These are phyloP conservation scores for Lampris megalopsis DNA, from an alignment of 2,113 vertebrate genomes.

Conservation along the genomic window DNA sequence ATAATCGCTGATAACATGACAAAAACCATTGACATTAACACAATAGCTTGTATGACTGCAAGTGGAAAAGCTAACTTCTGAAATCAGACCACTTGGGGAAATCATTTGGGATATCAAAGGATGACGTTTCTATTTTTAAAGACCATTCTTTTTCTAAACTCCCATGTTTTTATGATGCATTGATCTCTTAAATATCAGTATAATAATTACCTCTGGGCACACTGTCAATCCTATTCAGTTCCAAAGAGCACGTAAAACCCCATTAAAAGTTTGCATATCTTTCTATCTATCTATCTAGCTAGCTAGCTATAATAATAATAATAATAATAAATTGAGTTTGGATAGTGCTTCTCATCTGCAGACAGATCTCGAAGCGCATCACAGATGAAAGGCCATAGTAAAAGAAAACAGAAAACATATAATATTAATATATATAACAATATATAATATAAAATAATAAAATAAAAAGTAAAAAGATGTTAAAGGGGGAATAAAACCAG, in stretches of 20 bases:
- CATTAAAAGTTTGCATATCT: background rate
- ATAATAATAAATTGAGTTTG: too few species aligned
- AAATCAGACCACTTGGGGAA: background rate
- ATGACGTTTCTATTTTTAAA: background rate
- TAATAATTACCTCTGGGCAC: background rate
- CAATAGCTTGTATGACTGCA: background rate
- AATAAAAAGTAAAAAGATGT: too few species aligned
- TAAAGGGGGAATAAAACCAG: too few species aligned
- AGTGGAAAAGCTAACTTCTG: constrained; percentile 1
- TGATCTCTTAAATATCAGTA: background rate
- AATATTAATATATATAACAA: too few species aligned
- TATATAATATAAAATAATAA: too few species aligned
- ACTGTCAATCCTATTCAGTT: background rate
- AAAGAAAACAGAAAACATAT: too few species aligned
- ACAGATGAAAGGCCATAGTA: too few species aligned
- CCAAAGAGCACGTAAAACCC: background rate
- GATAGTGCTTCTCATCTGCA: too few species aligned
- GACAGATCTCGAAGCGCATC: too few species aligned
- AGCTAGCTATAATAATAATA: too few species aligned
- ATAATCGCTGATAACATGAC: background rate
- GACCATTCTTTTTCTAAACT: background rate
- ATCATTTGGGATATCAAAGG: background rate
- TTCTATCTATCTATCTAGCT: background rate
- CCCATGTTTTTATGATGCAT: background rate
- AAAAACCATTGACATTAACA: background rate